phyloP scores from a whole-genome alignment of 2,888 invertebrate genomes.

The Hypsopygia costalis region DNA sequence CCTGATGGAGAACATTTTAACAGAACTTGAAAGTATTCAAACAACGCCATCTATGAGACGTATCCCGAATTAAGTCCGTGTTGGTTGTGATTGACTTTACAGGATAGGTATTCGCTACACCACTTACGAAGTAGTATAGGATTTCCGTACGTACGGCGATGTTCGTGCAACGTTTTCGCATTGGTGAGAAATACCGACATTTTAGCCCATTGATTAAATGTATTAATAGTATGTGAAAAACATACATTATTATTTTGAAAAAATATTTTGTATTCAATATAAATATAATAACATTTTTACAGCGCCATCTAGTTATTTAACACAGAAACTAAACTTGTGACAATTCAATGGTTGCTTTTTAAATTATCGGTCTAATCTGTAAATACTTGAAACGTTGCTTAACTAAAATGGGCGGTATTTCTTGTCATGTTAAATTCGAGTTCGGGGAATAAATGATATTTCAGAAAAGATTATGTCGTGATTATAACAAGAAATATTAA shows the following conservation, averaged over 20 bases:
- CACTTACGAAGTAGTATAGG: slow-evolving; percentile 23
- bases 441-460: slow-evolving; percentile 17
- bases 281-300: no score
- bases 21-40: slow-evolving; percentile 22
- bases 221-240: no score
- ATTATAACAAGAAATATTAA: slow-evolving; percentile 21
- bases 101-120: slow-evolving; percentile 32
- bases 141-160: slow-evolving; percentile 33
- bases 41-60: slow-evolving; percentile 46
- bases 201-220: slow-evolving; percentile 32
- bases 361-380: slow-evolving; percentile 33
- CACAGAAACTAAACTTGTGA: not conserved
- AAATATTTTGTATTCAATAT: no score
- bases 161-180: slow-evolving; percentile 43
- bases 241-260: no score
- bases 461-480: slow-evolving; percentile 20
- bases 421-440: slow-evolving; percentile 18
- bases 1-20: no score
- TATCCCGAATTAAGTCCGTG: slow-evolving; percentile 45
- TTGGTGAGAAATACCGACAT: slow-evolving; percentile 48
- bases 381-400: slow-evolving; percentile 20
- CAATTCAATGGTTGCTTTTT: not conserved
- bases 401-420: slow-evolving; percentile 52
- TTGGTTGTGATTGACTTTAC: slow-evolving; percentile 59
- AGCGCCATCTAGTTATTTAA: slow-evolving; percentile 9